Evolutionary conservation across 2,113 vertebrate species (phyloP).

Genomic region (Bungarus multicinctus): DNA sequence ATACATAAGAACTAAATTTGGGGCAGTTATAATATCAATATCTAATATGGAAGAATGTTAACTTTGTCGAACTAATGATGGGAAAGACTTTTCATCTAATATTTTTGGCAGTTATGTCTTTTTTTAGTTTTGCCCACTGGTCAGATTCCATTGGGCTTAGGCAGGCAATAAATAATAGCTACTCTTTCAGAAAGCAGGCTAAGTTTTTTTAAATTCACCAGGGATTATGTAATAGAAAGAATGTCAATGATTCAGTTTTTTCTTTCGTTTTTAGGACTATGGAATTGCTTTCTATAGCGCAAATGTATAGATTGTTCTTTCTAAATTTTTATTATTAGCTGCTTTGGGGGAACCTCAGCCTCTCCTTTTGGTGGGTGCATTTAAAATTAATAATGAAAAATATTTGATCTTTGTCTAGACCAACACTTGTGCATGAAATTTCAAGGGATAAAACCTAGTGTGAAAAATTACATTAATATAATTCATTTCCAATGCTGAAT

Average conservation of each 20-base stretch:
- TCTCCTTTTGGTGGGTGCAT: background rate
- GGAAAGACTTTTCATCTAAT: background rate
- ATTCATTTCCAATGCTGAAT: constrained; percentile 20
- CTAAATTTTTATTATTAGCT: background rate
- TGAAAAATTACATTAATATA: constrained; percentile 17
- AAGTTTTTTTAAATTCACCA: background rate
- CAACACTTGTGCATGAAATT: background rate
- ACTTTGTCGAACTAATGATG: background rate
- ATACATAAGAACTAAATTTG: background rate
- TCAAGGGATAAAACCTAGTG: background rate
- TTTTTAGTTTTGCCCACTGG: background rate
- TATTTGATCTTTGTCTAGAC: background rate
- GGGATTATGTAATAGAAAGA: background rate
- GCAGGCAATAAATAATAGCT: background rate
- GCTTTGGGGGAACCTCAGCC: background rate
- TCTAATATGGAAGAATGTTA: background rate
- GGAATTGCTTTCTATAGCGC: background rate
- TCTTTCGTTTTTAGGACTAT: background rate
- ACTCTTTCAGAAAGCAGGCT: background rate
- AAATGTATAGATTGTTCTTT: background rate
- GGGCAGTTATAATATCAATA: background rate
- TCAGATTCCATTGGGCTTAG: background rate
- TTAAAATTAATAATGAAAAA: background rate
- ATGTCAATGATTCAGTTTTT: background rate
- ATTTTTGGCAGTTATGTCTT: background rate